Evolutionary conservation across 1,140 invertebrate species (phyloP), one percentile per base, ranked within the genome.

Genomic region (Macrocentrus cingulum): DNA sequence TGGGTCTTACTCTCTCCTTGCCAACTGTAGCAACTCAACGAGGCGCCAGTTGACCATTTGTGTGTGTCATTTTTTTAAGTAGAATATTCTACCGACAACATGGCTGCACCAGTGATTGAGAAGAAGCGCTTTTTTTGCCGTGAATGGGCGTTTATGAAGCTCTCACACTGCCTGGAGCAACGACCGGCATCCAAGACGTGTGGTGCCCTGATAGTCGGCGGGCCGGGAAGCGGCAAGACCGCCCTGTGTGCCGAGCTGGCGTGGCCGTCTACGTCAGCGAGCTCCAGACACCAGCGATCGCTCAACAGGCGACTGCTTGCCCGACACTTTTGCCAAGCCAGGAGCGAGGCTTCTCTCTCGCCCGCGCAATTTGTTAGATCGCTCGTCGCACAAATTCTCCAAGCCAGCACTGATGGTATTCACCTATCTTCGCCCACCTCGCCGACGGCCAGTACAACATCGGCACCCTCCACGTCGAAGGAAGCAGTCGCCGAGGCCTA

Each of bases 111-210:
- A 49, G 77, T 80, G 50, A 80, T 80, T 60, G 83, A 84, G 61
- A 82, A 82, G 67, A 88, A 88, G 66, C 84, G 85, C 46, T 89
- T 90, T 72, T 88, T 87, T 73, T 91, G 89, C 68, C 85, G 95
- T 11, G 94, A 97, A 77, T 98, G 95, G 95, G 92, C 91, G 1
- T 95, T 97, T 66, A 89, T 91, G 70, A 97, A 97, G 77, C 83
- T 98, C n/a, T 87, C 88, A 1, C 89, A 96, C 64, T 95, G 91
- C 61, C 70, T 98, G 61, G 94, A 97, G 65, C 89, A 92, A 69
- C 75, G 90, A 44, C 88, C 88, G 0, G 84, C 85, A 5, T 87
- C 86, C 45, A 89, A 89, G 67, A 88, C 86, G 1, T 91, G 90
- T 68, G 94, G 93, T 0, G 89, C 91, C 1, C 78, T 95, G 9